These are phyloP conservation scores for Semnornis frantzii DNA, from an alignment of 2,113 vertebrate genomes.

Conservation along the genomic window DNA sequence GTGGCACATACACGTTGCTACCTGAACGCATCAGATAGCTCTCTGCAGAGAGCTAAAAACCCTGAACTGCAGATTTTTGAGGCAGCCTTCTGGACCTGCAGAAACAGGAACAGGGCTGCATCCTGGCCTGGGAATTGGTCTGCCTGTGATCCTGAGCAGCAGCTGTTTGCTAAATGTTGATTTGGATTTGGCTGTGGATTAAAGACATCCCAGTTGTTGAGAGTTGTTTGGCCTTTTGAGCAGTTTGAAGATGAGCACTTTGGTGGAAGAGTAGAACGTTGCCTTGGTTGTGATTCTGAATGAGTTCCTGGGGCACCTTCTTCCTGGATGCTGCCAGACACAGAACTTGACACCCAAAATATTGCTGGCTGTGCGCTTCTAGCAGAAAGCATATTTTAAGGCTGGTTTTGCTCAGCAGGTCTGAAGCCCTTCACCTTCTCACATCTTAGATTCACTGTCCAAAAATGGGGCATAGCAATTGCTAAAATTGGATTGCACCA, in stretches of 20 bases:
- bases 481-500: not conserved
- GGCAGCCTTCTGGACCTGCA: not conserved
- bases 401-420: not conserved
- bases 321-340: not conserved
- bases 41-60: not conserved
- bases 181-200: not conserved
- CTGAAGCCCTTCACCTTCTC: not conserved
- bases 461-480: not conserved
- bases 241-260: fast-evolving
- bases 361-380: not conserved
- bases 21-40: constrained; percentile 19
- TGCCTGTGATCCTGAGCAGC: fast-evolving
- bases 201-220: not conserved
- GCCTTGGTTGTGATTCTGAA: not conserved
- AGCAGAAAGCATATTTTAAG: not conserved
- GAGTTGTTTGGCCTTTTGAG: not conserved
- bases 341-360: not conserved
- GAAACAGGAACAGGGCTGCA: not conserved
- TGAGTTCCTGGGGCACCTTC: not conserved
- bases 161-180: not conserved
- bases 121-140: not conserved
- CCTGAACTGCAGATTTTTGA: not conserved
- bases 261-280: not conserved
- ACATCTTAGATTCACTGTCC: fast-evolving
- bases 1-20: not conserved